Conservation (phyloP, 2,888 invertebrate genomes). For the Cosmia trapezina region DNA sequence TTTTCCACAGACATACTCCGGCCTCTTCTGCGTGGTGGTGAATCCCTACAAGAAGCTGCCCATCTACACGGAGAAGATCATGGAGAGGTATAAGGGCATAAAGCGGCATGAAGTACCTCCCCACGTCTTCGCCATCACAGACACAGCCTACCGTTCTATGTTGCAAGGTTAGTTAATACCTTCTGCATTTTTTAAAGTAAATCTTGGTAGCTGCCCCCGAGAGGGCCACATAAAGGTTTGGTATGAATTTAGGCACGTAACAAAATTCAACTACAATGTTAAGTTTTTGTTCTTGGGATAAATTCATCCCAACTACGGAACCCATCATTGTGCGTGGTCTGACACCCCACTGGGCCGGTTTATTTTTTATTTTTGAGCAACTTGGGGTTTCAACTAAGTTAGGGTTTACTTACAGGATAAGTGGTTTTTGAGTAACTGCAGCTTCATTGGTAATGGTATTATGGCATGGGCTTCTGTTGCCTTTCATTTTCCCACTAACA, state of each 20-base stretch:
- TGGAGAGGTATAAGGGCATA: conserved; percentile 99
- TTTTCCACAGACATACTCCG: conserved; percentile 98
- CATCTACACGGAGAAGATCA: conserved; percentile 99
- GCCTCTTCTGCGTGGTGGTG: conserved; percentile 99
- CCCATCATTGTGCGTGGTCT: too few relatives aligned
- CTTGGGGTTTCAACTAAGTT: background rate
- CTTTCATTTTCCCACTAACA: background rate
- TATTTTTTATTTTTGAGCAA: background rate
- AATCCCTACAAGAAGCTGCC: conserved; percentile 99
- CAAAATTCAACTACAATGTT: too few relatives aligned
- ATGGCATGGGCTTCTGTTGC: too few relatives aligned
- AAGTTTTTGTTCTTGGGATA: too few relatives aligned
- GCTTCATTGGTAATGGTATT: background rate
- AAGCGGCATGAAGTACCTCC: conserved; percentile 99
- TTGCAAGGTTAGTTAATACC: conserved; percentile 94
- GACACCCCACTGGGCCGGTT: too few relatives aligned
- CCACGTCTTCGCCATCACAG: conserved; percentile 99
- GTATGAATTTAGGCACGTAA: background rate
- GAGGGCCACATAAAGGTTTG: too few relatives aligned
- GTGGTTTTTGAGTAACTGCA: background rate
- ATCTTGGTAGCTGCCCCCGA: background rate
- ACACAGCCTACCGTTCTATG: conserved; percentile 99
- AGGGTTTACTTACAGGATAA: background rate
- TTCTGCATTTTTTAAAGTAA: background rate
- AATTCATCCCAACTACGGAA: too few relatives aligned